These are phyloP conservation scores for Philonicus albiceps DNA, from an alignment of 2,888 invertebrate species.

Conservation along the genomic window DNA sequence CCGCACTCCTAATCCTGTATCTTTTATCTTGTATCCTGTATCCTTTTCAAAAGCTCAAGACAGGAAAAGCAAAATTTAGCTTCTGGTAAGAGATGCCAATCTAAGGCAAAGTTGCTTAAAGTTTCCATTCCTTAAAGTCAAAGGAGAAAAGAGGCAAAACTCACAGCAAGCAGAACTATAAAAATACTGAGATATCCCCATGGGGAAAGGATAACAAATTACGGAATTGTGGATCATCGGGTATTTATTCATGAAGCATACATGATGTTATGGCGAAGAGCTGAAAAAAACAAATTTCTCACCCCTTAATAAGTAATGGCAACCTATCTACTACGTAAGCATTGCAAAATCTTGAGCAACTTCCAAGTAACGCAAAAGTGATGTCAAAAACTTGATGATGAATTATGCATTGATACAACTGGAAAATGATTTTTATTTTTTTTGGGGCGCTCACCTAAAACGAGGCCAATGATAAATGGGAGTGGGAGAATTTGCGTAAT, in stretches of 20 bases:
- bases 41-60: background rate
- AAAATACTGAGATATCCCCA: background rate
- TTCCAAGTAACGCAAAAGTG: background rate
- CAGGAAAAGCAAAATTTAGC: background rate
- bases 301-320: slow-evolving; percentile 29
- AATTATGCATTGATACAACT: background rate
- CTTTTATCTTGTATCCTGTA: no score
- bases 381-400: background rate
- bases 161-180: background rate
- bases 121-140: background rate
- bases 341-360: background rate
- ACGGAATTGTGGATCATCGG: slow-evolving; percentile 34
- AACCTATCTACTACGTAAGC: background rate
- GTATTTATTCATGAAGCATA: slow-evolving; percentile 30
- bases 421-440: background rate
- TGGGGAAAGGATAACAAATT: slow-evolving; percentile 33
- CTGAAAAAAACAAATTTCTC: slow-evolving; percentile 19
- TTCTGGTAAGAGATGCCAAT: background rate
- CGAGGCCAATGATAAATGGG: background rate
- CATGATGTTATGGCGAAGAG: background rate
- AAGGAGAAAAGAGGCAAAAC: background rate
- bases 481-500: background rate
- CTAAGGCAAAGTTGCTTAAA: background rate
- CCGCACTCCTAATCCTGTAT: background rate
- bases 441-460: background rate